Evolutionary conservation across 2,797 vertebrate genomes (phyloP).

Genomic region (Pangasius macronema): DNA sequence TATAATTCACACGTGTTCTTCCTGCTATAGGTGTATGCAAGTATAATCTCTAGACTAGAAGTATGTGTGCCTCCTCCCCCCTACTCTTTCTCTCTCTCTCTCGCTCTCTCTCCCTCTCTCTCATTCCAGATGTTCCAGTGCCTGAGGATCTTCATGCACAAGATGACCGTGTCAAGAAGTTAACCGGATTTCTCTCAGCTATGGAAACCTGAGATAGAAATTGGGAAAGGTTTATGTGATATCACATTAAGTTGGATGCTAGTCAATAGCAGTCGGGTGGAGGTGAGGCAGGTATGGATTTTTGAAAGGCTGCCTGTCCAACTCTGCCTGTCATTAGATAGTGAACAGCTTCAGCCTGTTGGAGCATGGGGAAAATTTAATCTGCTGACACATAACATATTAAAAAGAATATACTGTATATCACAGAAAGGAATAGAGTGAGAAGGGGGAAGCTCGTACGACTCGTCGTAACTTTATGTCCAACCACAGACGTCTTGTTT

Average conservation of each 20-base stretch:
- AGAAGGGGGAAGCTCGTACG: no score
- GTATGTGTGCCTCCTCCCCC: no score
- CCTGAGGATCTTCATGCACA: slow-evolving; percentile 60
- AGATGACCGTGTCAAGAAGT: slow-evolving; percentile 77
- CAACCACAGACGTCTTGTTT: no score
- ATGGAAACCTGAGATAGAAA: slow-evolving; percentile 80
- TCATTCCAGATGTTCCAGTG: slow-evolving; percentile 8
- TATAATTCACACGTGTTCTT: neutral
- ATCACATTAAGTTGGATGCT: slow-evolving; percentile 79
- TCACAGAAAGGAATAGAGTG: neutral
- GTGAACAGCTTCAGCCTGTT: slow-evolving; percentile 66
- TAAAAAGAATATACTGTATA: neutral
- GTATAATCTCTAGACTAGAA: neutral
- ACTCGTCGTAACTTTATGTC: no score
- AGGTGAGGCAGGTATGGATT: slow-evolving; percentile 80
- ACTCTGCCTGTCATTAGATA: slow-evolving; percentile 73
- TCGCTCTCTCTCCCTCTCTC: neutral
- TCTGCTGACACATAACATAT: neutral
- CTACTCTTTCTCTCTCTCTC: neutral
- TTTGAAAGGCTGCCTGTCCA: slow-evolving; percentile 70
- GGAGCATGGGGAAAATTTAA: neutral
- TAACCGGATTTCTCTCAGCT: slow-evolving; percentile 81
- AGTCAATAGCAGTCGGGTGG: slow-evolving; percentile 77
- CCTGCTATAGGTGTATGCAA: neutral
- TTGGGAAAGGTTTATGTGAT: slow-evolving; percentile 82